phyloP scores from a whole-genome alignment of 1,140 invertebrate species.

The Neodiprion lecontei region DNA sequence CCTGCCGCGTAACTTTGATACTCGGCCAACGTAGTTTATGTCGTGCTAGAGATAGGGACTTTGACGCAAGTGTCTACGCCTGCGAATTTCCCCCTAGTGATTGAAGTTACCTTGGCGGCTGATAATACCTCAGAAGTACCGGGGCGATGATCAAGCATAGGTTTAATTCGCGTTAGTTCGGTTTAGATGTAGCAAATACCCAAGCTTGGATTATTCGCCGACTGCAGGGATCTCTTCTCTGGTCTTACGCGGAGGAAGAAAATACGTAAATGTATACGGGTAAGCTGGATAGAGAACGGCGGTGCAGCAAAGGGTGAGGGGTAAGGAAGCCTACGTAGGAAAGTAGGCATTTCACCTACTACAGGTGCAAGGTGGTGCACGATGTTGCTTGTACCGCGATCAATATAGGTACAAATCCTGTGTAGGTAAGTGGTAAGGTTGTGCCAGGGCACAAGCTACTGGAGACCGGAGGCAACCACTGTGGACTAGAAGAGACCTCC shows the following conservation, averaged over 20 bases:
- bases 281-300: neutral
- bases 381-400: conserved; percentile 43
- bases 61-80: too few relatives aligned
- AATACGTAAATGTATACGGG: neutral
- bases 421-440: conserved; percentile 26
- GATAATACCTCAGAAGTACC: too few relatives aligned
- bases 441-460: neutral
- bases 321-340: neutral
- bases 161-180: neutral
- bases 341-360: conserved; percentile 8
- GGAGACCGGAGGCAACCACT: too few relatives aligned
- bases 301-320: neutral
- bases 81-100: too few relatives aligned
- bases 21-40: too few relatives aligned
- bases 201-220: neutral
- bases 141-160: too few relatives aligned
- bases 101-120: too few relatives aligned
- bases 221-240: neutral
- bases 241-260: conserved; percentile 9
- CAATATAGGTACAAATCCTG: conserved; percentile 52
- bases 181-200: neutral
- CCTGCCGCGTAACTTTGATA: too few relatives aligned
- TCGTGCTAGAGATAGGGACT: too few relatives aligned
- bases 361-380: conserved; percentile 4
- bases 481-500: too few relatives aligned